phyloP scores from a whole-genome alignment of 2,888 invertebrate species.

The Strigamia crassipes region DNA sequence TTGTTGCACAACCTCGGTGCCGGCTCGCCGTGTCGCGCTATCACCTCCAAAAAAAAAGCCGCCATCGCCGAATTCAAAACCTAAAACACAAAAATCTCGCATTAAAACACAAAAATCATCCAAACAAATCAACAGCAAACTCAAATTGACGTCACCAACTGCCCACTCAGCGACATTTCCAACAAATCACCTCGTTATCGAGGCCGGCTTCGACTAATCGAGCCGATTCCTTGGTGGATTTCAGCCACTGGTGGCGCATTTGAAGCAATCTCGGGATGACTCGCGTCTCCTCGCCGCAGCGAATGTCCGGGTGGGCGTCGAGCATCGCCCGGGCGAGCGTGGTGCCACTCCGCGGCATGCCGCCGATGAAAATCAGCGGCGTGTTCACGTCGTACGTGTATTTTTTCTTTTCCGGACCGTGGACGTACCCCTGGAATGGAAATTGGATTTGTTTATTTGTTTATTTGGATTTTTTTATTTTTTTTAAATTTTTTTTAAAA shows the following conservation, averaged over 20 bases:
- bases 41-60: constrained; percentile 94
- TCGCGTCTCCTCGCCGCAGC: constrained; percentile 96
- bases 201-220: constrained; percentile 93
- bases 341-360: constrained; percentile 96
- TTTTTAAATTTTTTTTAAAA: neutral
- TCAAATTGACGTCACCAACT: constrained; percentile 14
- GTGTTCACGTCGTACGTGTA: constrained; percentile 76
- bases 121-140: neutral
- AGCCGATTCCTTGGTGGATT: constrained; percentile 87
- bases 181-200: constrained; percentile 71
- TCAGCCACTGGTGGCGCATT: constrained; percentile 93
- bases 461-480: neutral
- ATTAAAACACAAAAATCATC: neutral
- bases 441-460: neutral
- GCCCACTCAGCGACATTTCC: neutral
- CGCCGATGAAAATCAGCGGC: constrained; percentile 96
- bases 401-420: constrained; percentile 51
- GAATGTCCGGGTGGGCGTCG: constrained; percentile 95
- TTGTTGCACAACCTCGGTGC: constrained; percentile 97
- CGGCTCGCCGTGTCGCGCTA: constrained; percentile 93
- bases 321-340: constrained; percentile 97
- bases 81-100: constrained; percentile 54
- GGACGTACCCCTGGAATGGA: constrained; percentile 49
- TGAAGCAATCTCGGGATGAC: constrained; percentile 96
- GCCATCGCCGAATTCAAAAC: constrained; percentile 94